phyloP scores from a whole-genome alignment of 2,888 invertebrate species.

The Agriopis aurantiaria region DNA sequence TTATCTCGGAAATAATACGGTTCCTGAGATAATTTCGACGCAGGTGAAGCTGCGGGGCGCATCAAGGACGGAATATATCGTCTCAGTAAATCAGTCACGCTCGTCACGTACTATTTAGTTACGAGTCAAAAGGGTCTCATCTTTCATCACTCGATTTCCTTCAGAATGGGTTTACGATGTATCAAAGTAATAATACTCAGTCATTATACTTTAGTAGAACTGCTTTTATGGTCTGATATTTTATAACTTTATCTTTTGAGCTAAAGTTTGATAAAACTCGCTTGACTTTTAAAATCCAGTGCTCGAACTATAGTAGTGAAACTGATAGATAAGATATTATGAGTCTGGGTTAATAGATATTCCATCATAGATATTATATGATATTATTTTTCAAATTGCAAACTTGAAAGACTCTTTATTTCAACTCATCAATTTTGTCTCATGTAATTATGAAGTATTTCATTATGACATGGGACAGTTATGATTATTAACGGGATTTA shows the following conservation, averaged over 20 bases:
- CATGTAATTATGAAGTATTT: too few relatives aligned
- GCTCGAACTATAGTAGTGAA: background rate
- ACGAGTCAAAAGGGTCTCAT: constrained; percentile 66
- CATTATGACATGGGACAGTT: too few relatives aligned
- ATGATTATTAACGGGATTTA: too few relatives aligned
- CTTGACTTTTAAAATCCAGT: constrained; percentile 9
- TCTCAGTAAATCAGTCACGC: constrained; percentile 42
- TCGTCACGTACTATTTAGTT: constrained; percentile 67
- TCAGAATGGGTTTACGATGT: constrained; percentile 66
- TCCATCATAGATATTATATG: too few relatives aligned
- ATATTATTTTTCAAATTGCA: too few relatives aligned
- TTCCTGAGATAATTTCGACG: too few relatives aligned
- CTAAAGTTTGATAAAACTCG: constrained; percentile 42
- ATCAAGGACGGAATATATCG: constrained; percentile 1
- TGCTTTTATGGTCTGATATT: constrained; percentile 41
- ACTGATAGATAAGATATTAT: too few relatives aligned
- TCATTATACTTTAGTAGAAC: constrained; percentile 55
- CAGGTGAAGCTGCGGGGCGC: too few relatives aligned
- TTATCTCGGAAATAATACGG: too few relatives aligned
- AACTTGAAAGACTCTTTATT: too few relatives aligned
- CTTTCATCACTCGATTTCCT: constrained; percentile 70
- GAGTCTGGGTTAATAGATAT: too few relatives aligned
- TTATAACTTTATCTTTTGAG: constrained; percentile 32
- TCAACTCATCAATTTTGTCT: too few relatives aligned
- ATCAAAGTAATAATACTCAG: constrained; percentile 65